These are phyloP conservation scores for Torymus tubicola DNA, from an alignment of 2,888 invertebrate genomes.

Conservation along the genomic window DNA sequence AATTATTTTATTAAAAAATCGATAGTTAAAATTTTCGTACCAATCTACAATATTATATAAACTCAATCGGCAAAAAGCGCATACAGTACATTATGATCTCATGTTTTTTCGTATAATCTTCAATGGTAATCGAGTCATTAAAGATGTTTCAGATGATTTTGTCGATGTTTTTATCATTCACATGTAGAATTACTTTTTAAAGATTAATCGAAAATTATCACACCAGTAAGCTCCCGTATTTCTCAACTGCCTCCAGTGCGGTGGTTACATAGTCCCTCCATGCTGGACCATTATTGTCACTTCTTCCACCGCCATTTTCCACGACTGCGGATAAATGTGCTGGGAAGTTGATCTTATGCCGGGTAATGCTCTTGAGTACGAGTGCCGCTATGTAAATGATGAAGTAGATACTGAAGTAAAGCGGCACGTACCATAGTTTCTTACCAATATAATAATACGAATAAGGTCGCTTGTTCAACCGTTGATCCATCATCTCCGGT, in stretches of 20 bases:
- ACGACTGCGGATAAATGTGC: slow-evolving; percentile 67
- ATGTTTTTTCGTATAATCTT: too few species aligned
- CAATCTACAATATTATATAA: too few species aligned
- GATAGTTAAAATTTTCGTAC: too few species aligned
- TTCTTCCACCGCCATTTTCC: slow-evolving; percentile 58
- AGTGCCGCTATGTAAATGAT: slow-evolving; percentile 83
- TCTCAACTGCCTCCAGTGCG: slow-evolving; percentile 66
- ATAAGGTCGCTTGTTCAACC: slow-evolving; percentile 77
- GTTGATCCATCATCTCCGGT: slow-evolving; percentile 72
- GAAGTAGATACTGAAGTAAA: slow-evolving; percentile 85
- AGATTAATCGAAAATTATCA: too few species aligned
- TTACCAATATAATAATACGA: slow-evolving; percentile 87
- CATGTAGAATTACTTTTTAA: too few species aligned
- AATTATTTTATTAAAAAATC: too few species aligned
- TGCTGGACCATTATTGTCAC: slow-evolving; percentile 53
- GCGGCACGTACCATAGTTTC: slow-evolving; percentile 85
- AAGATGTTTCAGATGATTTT: too few species aligned
- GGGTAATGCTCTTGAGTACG: slow-evolving; percentile 84
- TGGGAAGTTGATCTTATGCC: slow-evolving; percentile 82
- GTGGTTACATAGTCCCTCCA: slow-evolving; percentile 66
- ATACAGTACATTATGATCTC: too few species aligned
- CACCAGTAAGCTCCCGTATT: slow-evolving; percentile 41
- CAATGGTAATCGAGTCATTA: too few species aligned
- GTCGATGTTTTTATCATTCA: too few species aligned
- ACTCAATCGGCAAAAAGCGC: too few species aligned